These are phyloP conservation scores for Eufriesea mexicana DNA, from an alignment of 1,140 invertebrate species.

Conservation along the genomic window DNA sequence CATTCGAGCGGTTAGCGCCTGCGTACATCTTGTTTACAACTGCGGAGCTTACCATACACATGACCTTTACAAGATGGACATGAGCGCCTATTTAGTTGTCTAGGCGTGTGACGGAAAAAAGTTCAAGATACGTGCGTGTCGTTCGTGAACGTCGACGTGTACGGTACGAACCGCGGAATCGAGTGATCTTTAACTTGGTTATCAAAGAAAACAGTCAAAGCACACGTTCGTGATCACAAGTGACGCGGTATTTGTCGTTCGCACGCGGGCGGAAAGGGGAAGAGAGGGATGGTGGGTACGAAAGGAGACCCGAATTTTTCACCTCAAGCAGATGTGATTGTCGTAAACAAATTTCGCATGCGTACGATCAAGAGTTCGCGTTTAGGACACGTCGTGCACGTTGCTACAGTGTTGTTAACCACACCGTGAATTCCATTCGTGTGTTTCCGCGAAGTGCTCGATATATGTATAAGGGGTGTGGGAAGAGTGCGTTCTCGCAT, in stretches of 20 bases:
- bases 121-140: constrained; percentile 36
- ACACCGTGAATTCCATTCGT: constrained; percentile 22
- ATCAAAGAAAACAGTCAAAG: constrained; percentile 7
- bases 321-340: constrained; percentile 63
- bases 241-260: constrained; percentile 59
- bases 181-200: constrained; percentile 10
- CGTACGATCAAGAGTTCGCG: not conserved
- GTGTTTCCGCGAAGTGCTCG: constrained; percentile 39
- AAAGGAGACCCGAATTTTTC: constrained; percentile 50
- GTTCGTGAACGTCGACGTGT: constrained; percentile 33
- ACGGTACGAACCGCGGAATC: not conserved
- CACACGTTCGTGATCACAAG: constrained; percentile 38
- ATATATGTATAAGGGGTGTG: constrained; percentile 24
- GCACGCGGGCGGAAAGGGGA: constrained; percentile 44
- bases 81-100: constrained; percentile 73
- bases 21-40: constrained; percentile 83
- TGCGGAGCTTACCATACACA: constrained; percentile 81
- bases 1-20: constrained; percentile 79
- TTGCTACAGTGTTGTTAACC: constrained; percentile 28
- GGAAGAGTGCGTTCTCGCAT: constrained; percentile 49
- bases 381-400: constrained; percentile 10
- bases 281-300: constrained; percentile 47
- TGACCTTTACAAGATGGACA: constrained; percentile 83
- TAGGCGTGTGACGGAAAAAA: constrained; percentile 61
- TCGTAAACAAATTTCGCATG: constrained; percentile 42